Evolutionary conservation across 2,888 invertebrate species (phyloP).

Genomic region (Merodon equestris): DNA sequence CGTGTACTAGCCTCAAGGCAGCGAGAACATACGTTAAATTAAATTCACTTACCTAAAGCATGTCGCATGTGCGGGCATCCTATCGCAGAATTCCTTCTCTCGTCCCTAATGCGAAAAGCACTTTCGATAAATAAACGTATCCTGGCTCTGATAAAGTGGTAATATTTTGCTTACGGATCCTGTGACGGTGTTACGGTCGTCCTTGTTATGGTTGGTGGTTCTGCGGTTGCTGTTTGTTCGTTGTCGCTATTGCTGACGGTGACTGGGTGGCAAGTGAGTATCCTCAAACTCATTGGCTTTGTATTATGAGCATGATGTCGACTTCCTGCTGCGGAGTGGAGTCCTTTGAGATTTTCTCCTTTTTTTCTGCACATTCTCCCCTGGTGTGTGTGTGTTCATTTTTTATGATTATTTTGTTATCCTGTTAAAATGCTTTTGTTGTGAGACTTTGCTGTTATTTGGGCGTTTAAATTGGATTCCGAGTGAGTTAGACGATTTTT

Average conservation of each 20-base stretch:
- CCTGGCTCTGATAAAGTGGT: slow-evolving; percentile 66
- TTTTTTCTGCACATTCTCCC: not conserved
- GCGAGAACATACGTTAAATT: slow-evolving; percentile 61
- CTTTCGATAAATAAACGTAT: slow-evolving; percentile 67
- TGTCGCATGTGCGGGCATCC: no score
- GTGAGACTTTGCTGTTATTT: slow-evolving; percentile 52
- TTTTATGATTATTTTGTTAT: slow-evolving; percentile 49
- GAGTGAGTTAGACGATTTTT: slow-evolving; percentile 28
- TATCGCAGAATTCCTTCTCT: no score
- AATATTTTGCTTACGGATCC: slow-evolving; percentile 56
- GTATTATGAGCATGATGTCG: slow-evolving; percentile 30
- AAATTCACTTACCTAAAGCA: slow-evolving; percentile 59
- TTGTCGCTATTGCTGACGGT: not conserved
- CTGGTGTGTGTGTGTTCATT: slow-evolving; percentile 4
- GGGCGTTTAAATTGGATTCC: slow-evolving; percentile 56
- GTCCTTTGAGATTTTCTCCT: slow-evolving; percentile 38
- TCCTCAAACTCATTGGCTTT: slow-evolving; percentile 7
- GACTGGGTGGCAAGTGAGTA: no score
- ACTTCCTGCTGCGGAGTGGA: slow-evolving; percentile 54
- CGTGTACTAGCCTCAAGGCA: slow-evolving; percentile 31
- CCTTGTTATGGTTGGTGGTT: slow-evolving; percentile 34
- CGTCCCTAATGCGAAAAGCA: slow-evolving; percentile 63
- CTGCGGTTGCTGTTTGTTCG: slow-evolving; percentile 29
- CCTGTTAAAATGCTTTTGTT: slow-evolving; percentile 48
- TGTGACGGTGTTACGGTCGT: slow-evolving; percentile 28